A percentile compares a stretch with the other conserved stretches of the same genome.
phyloP scores from a whole-genome alignment of 2,888 invertebrate species.

The Folsomia candida region DNA sequence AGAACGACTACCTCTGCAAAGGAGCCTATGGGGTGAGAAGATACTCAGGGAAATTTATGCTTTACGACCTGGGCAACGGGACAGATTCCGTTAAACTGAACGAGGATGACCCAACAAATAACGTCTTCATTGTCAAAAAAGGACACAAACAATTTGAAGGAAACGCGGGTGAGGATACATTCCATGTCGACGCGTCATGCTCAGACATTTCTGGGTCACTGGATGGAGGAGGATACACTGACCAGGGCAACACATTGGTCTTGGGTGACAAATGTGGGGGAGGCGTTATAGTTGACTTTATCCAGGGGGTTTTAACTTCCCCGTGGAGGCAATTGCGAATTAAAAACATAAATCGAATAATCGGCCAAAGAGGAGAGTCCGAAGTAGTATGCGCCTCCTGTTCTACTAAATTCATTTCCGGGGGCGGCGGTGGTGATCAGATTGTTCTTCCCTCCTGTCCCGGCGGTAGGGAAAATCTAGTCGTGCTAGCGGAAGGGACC shows the following conservation, averaged over 20 bases:
- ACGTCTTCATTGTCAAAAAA: not conserved
- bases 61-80: not conserved
- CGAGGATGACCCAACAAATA: not conserved
- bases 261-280: not conserved
- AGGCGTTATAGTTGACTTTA: not conserved
- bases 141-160: not conserved
- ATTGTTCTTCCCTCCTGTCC: not conserved
- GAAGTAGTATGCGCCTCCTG: not conserved
- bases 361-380: not conserved
- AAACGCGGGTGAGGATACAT: not conserved
- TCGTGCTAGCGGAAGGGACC: not conserved
- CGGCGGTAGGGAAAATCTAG: not conserved
- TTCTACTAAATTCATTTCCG: not conserved
- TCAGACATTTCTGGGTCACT: not conserved
- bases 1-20: not conserved
- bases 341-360: not conserved
- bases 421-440: not conserved
- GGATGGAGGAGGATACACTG: not conserved
- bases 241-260: not conserved
- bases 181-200: not conserved
- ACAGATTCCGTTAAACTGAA: not conserved
- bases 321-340: not conserved
- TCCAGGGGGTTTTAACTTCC: not conserved
- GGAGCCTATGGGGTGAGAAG: not conserved
- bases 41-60: not conserved